These are phyloP conservation scores for Catagonus wagneri DNA, from an alignment of 2,113 vertebrate genomes.

Conservation along the genomic window DNA sequence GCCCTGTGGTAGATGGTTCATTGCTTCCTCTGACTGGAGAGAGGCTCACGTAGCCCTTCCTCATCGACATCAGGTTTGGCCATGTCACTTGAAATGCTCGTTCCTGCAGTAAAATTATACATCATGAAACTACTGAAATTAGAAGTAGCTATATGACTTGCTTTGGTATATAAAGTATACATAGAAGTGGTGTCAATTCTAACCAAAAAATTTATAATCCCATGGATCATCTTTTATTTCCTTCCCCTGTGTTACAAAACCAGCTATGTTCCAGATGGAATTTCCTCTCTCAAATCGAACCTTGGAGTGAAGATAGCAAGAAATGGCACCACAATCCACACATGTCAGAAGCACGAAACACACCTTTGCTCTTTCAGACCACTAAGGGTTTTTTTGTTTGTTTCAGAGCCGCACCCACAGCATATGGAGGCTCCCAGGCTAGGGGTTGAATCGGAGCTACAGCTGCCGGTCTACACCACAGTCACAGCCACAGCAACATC, in stretches of 20 bases:
- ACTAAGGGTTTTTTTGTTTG: too few relatives aligned
- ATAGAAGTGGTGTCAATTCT: background rate
- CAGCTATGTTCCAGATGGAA: background rate
- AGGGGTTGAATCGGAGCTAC: too few relatives aligned
- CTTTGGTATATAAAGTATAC: background rate
- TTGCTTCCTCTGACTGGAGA: background rate
- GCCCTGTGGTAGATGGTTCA: background rate
- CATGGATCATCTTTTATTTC: background rate
- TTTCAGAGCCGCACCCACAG: too few relatives aligned
- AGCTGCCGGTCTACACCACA: too few relatives aligned
- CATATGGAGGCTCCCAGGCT: too few relatives aligned
- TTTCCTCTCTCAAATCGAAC: background rate
- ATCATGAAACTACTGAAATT: background rate
- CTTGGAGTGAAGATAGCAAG: background rate
- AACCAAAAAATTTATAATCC: slow-evolving; percentile 8
- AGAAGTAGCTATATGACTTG: background rate
- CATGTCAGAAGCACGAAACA: slow-evolving; percentile 25
- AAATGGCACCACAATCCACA: background rate
- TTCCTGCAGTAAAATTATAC: background rate
- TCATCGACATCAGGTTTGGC: background rate
- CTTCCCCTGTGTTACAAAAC: slow-evolving; percentile 15
- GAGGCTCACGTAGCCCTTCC: background rate
- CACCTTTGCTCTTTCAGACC: background rate
- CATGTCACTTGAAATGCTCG: background rate
- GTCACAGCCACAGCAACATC: too few relatives aligned